These are phyloP conservation scores for Magallana gigas DNA, from an alignment of 1,140 invertebrate genomes.

Conservation along the genomic window DNA sequence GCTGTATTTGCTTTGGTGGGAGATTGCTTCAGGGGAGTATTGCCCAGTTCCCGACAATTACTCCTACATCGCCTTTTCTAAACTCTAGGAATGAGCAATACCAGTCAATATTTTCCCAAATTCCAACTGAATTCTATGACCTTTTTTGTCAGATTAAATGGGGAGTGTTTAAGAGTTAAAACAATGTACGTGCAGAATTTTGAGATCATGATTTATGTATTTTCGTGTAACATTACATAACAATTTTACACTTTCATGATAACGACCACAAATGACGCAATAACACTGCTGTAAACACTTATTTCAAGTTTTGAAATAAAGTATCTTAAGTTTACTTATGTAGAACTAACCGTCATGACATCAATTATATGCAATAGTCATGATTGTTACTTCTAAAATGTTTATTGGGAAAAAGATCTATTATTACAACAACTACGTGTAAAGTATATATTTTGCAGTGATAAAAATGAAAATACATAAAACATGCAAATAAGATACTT, in stretches of 20 bases:
- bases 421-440: too few relatives aligned
- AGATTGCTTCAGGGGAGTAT: not conserved
- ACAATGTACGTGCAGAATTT: not conserved
- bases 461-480: too few relatives aligned
- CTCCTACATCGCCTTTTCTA: too few relatives aligned
- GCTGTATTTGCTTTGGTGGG: not conserved
- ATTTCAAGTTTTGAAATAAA: slow-evolving; percentile 23
- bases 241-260: not conserved
- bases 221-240: slow-evolving; percentile 4
- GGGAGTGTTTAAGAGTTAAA: too few relatives aligned
- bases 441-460: too few relatives aligned
- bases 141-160: too few relatives aligned
- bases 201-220: not conserved
- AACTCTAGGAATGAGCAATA: too few relatives aligned
- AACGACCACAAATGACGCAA: not conserved
- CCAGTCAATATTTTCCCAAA: too few relatives aligned
- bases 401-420: not conserved
- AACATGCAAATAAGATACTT: too few relatives aligned
- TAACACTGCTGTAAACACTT: not conserved
- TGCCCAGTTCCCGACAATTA: too few relatives aligned
- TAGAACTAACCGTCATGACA: not conserved
- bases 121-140: too few relatives aligned
- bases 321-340: not conserved
- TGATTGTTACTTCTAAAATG: not conserved
- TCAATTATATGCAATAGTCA: not conserved